Evolutionary conservation across 2,888 invertebrate genomes (phyloP).

Genomic region (Alsophila aescularia): DNA sequence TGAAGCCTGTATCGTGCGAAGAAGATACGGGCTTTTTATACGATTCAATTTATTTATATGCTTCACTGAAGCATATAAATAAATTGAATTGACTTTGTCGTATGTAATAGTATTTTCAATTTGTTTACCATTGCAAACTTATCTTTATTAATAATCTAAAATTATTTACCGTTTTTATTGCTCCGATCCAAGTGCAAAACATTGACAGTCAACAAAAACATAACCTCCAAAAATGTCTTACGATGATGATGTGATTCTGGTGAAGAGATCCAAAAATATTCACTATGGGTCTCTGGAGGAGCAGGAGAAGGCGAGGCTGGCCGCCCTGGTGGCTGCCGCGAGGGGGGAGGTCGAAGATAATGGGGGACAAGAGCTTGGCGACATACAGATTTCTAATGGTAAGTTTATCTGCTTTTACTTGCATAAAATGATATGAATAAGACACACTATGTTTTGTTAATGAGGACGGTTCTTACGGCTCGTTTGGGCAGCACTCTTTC

Average conservation of each 20-base stretch:
- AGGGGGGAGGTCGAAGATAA: conserved; percentile 86
- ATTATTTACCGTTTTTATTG: not conserved
- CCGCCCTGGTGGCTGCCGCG: conserved; percentile 81
- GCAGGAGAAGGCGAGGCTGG: conserved; percentile 89
- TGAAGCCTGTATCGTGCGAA: no score
- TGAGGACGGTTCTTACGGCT: no score
- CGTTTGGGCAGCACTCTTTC: no score
- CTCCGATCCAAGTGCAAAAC: not conserved
- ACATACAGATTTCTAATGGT: conserved; percentile 88
- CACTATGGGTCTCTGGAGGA: conserved; percentile 97
- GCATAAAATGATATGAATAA: no score
- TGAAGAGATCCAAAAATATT: conserved; percentile 90
- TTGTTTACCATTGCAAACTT: no score
- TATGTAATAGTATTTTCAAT: no score
- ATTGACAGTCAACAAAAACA: conserved; percentile 35
- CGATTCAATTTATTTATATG: no score
- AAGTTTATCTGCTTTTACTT: conserved; percentile 31
- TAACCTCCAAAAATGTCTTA: conserved; percentile 89
- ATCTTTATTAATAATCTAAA: no score
- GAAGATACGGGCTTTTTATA: no score
- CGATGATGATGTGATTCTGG: conserved; percentile 90
- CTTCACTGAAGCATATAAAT: no score
- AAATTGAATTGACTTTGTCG: no score
- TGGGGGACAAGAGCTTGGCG: conserved; percentile 85
- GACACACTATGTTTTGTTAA: no score